Percentiles rank a stretch among this genome's conserved stretches.
Conservation (phyloP, 2,888 invertebrate genomes). For the Cheilosia variabilis region DNA sequence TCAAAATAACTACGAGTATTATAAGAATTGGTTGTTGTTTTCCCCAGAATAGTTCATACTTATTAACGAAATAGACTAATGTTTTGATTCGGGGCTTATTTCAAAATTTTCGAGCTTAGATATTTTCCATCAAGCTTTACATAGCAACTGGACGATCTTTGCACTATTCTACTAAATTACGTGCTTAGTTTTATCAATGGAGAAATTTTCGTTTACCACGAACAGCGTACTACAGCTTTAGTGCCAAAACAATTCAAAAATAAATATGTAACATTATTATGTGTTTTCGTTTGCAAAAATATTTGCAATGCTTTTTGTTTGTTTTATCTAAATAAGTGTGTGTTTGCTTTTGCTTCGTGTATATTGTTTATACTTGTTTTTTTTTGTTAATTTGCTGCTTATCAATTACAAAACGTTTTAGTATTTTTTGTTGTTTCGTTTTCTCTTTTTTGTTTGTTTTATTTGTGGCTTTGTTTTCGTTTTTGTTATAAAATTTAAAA, state of each 20-base stretch:
- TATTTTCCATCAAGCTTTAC: too few relatives aligned
- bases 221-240: conserved; percentile 8
- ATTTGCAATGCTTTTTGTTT: conserved; percentile 46
- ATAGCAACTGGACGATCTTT: too few relatives aligned
- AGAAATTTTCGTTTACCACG: too few relatives aligned
- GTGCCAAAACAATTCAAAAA: conserved; percentile 62
- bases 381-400: conserved; percentile 51
- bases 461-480: conserved; percentile 71
- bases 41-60: too few relatives aligned
- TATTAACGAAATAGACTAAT: too few relatives aligned
- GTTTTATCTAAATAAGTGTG: conserved; percentile 33
- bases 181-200: too few relatives aligned
- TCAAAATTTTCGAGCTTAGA: too few relatives aligned
- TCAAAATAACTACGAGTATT: too few relatives aligned
- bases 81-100: too few relatives aligned
- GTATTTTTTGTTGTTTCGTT: conserved; percentile 57
- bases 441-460: conserved; percentile 51
- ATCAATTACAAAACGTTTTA: conserved; percentile 68
- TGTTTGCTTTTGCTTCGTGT: conserved; percentile 50
- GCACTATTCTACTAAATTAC: too few relatives aligned
- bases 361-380: conserved; percentile 50
- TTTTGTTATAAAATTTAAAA: conserved; percentile 77
- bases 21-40: too few relatives aligned
- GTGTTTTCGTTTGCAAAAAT: conserved; percentile 54
- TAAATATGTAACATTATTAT: conserved; percentile 41